Percentiles rank a stretch among this genome's conserved stretches.
phyloP scores from a whole-genome alignment of 2,113 vertebrate genomes.

The Otus sunia region DNA sequence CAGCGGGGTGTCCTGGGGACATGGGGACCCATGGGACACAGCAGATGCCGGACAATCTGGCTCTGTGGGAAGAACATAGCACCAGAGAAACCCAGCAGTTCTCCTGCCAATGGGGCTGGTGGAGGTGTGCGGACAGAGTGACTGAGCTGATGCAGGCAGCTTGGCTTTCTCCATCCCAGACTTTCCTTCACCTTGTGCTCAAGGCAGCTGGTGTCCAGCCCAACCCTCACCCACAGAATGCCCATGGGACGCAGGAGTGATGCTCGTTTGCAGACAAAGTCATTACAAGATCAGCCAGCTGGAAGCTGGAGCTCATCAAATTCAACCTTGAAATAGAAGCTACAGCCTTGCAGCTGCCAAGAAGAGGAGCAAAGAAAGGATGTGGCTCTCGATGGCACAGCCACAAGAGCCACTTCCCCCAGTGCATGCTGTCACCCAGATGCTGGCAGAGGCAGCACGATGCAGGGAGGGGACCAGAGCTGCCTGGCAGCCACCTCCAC shows the following conservation, averaged over 20 bases:
- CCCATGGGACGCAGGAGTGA: fast-evolving
- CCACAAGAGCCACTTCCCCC: neutral
- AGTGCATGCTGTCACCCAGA: fast-evolving
- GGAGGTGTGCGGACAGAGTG: neutral
- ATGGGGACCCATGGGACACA: neutral
- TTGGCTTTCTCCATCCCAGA: neutral
- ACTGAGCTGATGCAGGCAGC: neutral
- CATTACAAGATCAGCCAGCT: neutral
- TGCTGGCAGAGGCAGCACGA: neutral
- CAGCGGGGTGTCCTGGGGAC: neutral
- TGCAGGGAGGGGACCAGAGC: neutral
- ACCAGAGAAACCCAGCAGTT: neutral
- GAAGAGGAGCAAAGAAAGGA: neutral
- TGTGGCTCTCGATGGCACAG: neutral
- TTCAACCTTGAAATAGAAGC: neutral
- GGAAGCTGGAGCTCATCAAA: neutral
- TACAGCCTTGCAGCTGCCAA: neutral
- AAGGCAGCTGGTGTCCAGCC: neutral
- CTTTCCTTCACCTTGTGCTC: neutral
- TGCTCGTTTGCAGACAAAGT: neutral
- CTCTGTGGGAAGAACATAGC: neutral
- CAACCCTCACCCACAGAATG: neutral
- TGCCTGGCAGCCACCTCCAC: neutral
- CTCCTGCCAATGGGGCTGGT: neutral
- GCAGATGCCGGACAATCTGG: neutral